These are phyloP conservation scores for Mythimna impura DNA, from an alignment of 2,888 invertebrate genomes.

Conservation along the genomic window DNA sequence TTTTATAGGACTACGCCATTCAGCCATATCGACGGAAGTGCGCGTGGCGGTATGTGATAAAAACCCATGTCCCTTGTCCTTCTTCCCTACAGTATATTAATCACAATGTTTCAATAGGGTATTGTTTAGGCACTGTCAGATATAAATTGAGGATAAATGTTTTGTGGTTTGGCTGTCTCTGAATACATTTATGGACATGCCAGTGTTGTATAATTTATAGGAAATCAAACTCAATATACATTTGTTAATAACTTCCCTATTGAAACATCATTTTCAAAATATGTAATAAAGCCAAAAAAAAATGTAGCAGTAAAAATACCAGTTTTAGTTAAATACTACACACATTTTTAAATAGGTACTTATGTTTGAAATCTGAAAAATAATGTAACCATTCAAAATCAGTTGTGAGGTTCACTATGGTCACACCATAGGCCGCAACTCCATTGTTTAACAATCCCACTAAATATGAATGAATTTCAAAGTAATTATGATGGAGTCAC, in stretches of 20 bases:
- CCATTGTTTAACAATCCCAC: constrained; percentile 16
- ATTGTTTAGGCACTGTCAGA: constrained; percentile 1
- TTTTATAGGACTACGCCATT: constrained; percentile 10
- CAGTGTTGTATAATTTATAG: constrained; percentile 12
- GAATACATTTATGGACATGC: constrained; percentile 6
- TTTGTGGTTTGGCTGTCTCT: constrained; percentile 13
- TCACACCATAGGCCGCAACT: not conserved
- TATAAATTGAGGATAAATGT: constrained; percentile 39
- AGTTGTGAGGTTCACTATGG: constrained; percentile 3
- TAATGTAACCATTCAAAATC: constrained; percentile 5
- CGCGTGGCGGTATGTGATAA: constrained; percentile 50
- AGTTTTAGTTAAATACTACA: not conserved
- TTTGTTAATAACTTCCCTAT: constrained; percentile 14
- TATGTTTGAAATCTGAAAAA: not conserved
- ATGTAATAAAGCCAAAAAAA: no score
- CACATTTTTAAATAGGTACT: not conserved
- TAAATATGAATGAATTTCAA: constrained; percentile 39
- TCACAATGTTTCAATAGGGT: constrained; percentile 17
- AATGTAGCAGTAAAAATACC: no score
- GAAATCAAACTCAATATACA: constrained; percentile 13
- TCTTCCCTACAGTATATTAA: constrained; percentile 12
- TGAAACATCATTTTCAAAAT: no score
- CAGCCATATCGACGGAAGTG: constrained; percentile 54
- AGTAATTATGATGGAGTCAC: constrained; percentile 32
- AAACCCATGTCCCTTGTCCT: constrained; percentile 12